Conservation (phyloP, 2,888 invertebrate genomes). For the Rosalia funebris region DNA sequence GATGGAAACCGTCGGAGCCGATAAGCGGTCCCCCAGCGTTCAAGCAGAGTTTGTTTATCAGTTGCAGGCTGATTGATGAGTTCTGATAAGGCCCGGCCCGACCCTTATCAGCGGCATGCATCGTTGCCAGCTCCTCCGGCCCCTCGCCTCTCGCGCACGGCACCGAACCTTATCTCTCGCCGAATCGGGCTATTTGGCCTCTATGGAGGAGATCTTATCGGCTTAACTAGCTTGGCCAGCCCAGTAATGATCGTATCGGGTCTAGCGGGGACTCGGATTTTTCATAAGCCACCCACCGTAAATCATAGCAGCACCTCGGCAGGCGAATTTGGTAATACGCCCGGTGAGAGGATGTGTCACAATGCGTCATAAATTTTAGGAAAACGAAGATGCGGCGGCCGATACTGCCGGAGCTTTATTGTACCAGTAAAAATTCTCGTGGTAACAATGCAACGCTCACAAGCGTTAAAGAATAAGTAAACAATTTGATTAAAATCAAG, state of each 20-base stretch:
- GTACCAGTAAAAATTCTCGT: no score
- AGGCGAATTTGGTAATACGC: conserved; percentile 10
- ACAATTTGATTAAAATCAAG: no score
- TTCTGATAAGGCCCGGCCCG: conserved; percentile 63
- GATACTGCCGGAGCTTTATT: no score
- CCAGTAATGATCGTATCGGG: conserved; percentile 67
- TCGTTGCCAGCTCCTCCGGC: conserved; percentile 56
- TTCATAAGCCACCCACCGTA: conserved; percentile 33
- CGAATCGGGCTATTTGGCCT: conserved; percentile 65
- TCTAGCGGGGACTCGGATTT: conserved; percentile 49
- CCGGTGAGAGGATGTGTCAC: conserved; percentile 19
- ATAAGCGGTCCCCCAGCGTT: conserved; percentile 65
- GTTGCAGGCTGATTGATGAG: conserved; percentile 64
- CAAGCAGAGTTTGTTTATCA: conserved; percentile 64
- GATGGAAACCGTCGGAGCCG: conserved; percentile 68
- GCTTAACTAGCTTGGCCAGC: conserved; percentile 67
- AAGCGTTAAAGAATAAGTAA: no score
- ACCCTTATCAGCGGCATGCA: conserved; percentile 64
- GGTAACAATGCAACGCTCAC: no score
- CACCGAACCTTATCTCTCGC: conserved; percentile 54
- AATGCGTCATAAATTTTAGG: conserved; percentile 5
- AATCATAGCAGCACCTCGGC: conserved; percentile 23
- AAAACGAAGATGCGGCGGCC: conserved; percentile 3
- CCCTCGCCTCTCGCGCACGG: conserved; percentile 52
- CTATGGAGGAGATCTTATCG: conserved; percentile 68